A percentile compares a stretch with the other conserved stretches of the same genome.
These are phyloP conservation scores for Dinothrombium tinctorium DNA, from an alignment of 1,140 invertebrate species.

Conservation along the genomic window DNA sequence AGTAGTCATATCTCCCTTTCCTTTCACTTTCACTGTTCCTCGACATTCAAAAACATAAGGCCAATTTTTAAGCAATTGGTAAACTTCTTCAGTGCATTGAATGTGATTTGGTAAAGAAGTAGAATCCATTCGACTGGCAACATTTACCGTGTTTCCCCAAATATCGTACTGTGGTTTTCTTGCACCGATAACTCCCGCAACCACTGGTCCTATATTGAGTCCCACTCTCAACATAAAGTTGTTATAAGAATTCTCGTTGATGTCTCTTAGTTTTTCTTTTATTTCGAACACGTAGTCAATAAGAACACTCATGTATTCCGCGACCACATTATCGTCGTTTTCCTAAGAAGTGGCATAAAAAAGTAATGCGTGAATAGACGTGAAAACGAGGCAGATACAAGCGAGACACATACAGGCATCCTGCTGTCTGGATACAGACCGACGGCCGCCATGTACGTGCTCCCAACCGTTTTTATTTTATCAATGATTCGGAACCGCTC, in stretches of 20 bases:
- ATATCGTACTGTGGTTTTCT: constrained; percentile 87
- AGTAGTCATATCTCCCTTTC: constrained; percentile 78
- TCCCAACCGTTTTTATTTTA: constrained; percentile 89
- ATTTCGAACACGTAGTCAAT: constrained; percentile 78
- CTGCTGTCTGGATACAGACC: constrained; percentile 52
- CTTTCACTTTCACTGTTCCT: constrained; percentile 70
- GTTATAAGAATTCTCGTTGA: constrained; percentile 88
- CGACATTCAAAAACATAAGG: constrained; percentile 53
- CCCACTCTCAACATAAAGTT: constrained; percentile 79
- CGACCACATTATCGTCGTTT: constrained; percentile 32
- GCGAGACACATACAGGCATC: constrained; percentile 29
- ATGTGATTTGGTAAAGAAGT: constrained; percentile 59
- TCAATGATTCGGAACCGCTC: constrained; percentile 66
- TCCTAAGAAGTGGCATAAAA: constrained; percentile 18
- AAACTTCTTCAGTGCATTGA: constrained; percentile 59
- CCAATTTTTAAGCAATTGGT: constrained; percentile 35
- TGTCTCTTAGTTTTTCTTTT: constrained; percentile 53
- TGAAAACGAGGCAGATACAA: not conserved
- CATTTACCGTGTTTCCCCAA: constrained; percentile 86
- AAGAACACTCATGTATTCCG: constrained; percentile 41
- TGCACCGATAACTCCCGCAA: constrained; percentile 79
- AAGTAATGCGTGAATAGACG: not conserved
- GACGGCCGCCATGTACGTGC: constrained; percentile 87
- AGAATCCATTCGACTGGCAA: constrained; percentile 68
- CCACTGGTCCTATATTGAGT: constrained; percentile 70